Percentiles rank a stretch among this genome's conserved stretches.
Evolutionary conservation across 2,113 vertebrate species (phyloP).

Genomic region (Chlorodrepanis virens): DNA sequence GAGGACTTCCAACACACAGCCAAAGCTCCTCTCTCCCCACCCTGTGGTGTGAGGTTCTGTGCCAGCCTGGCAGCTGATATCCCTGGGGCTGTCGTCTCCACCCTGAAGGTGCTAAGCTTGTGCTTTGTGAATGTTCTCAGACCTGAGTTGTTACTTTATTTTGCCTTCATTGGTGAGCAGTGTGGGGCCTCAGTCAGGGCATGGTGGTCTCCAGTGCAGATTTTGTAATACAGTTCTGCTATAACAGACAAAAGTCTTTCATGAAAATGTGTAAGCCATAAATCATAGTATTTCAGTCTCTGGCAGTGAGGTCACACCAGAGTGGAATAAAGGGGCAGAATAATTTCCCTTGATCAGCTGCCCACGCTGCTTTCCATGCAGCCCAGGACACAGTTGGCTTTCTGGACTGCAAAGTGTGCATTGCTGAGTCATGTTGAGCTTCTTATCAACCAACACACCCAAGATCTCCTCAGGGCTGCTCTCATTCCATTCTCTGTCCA

Average conservation of each 20-base stretch:
- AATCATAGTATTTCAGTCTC: background rate
- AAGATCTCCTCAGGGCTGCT: background rate
- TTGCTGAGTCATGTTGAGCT: background rate
- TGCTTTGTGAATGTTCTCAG: background rate
- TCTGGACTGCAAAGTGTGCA: background rate
- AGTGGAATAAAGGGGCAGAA: background rate
- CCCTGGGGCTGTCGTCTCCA: background rate
- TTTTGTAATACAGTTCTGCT: background rate
- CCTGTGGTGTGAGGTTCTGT: background rate
- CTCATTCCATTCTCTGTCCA: background rate
- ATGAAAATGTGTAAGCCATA: background rate
- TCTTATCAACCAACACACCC: background rate
- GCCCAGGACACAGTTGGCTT: background rate
- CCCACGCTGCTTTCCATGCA: rapidly evolving
- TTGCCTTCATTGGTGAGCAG: background rate
- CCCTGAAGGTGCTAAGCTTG: background rate
- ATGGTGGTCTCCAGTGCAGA: background rate
- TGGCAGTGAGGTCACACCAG: background rate
- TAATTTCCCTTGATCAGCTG: background rate
- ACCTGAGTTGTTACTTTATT: background rate
- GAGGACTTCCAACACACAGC: background rate
- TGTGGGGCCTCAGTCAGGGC: too few species aligned
- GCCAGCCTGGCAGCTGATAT: background rate
- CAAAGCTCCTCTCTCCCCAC: background rate
- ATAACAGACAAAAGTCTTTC: background rate